Conservation (phyloP, 2,888 invertebrate species). For the Melanargia galathea region DNA sequence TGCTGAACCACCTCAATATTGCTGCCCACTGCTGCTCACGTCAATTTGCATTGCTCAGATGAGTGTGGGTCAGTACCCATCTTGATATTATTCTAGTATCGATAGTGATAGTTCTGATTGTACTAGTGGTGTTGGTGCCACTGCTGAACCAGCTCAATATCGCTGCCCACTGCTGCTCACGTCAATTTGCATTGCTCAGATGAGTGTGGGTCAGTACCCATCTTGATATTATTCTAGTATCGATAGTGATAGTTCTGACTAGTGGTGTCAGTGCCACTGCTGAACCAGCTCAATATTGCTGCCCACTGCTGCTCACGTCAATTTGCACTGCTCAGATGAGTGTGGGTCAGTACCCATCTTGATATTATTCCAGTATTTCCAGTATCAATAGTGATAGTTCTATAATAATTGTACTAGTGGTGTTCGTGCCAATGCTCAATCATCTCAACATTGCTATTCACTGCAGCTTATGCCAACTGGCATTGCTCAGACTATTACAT, state of each 20-base stretch:
- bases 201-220: constrained; percentile 82
- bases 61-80: constrained; percentile 82
- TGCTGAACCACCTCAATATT: constrained; percentile 87
- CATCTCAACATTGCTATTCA: constrained; percentile 82
- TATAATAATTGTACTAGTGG: constrained; percentile 92
- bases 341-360: constrained; percentile 80
- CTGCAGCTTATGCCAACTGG: constrained; percentile 60
- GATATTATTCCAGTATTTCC: constrained; percentile 87
- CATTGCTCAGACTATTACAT: constrained; percentile 84
- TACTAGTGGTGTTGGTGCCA: constrained; percentile 89
- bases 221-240: constrained; percentile 87
- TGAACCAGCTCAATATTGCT: constrained; percentile 85
- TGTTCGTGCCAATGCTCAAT: constrained; percentile 88
- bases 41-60: constrained; percentile 80
- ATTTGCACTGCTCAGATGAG: constrained; percentile 81
- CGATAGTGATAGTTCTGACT: constrained; percentile 88
- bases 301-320: constrained; percentile 57
- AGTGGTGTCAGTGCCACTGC: constrained; percentile 88
- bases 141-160: constrained; percentile 87
- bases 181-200: constrained; percentile 80
- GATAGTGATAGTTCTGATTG: constrained; percentile 89
- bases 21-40: constrained; percentile 55
- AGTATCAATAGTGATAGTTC: constrained; percentile 89
- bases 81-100: constrained; percentile 87
- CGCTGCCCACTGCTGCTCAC: constrained; percentile 58